Percentiles rank a stretch among this genome's conserved stretches.
These are phyloP conservation scores for Pangasius krempfi DNA, from an alignment of 2,797 vertebrate genomes.

Conservation along the genomic window DNA sequence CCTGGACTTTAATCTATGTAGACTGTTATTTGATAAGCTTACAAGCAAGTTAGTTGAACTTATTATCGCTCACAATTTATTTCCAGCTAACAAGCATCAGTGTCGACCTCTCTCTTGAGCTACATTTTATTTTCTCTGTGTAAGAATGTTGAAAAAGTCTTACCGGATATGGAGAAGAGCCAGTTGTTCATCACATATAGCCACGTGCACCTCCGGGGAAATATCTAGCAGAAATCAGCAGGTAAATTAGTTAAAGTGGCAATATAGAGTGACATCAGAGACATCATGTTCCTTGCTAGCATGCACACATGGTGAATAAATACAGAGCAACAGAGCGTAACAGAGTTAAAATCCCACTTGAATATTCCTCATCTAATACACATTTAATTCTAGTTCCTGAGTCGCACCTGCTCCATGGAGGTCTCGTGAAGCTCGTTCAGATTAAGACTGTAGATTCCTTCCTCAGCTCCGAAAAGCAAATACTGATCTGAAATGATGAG, in stretches of 20 bases:
- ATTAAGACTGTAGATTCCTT: constrained; percentile 97
- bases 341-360: background rate
- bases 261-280: background rate
- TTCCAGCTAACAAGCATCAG: background rate
- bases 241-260: background rate
- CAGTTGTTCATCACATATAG: constrained; percentile 98
- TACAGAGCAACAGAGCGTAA: background rate
- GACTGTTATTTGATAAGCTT: background rate
- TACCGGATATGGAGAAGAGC: constrained; percentile 96
- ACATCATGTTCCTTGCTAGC: background rate
- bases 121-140: background rate
- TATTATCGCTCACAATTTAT: too few species aligned
- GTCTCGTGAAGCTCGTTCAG: constrained; percentile 98
- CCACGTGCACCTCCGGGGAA: constrained; percentile 95
- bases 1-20: background rate
- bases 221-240: constrained; percentile 75
- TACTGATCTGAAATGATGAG: constrained; percentile 86
- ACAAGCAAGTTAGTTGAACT: too few species aligned
- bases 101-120: background rate
- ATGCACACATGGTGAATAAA: background rate
- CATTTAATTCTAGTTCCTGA: background rate
- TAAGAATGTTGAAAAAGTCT: constrained; percentile 24
- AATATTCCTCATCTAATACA: background rate
- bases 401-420: constrained; percentile 93
- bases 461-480: constrained; percentile 97